Evolutionary conservation across 2,113 vertebrate genomes (phyloP).

Genomic region (Archilochus colubris): DNA sequence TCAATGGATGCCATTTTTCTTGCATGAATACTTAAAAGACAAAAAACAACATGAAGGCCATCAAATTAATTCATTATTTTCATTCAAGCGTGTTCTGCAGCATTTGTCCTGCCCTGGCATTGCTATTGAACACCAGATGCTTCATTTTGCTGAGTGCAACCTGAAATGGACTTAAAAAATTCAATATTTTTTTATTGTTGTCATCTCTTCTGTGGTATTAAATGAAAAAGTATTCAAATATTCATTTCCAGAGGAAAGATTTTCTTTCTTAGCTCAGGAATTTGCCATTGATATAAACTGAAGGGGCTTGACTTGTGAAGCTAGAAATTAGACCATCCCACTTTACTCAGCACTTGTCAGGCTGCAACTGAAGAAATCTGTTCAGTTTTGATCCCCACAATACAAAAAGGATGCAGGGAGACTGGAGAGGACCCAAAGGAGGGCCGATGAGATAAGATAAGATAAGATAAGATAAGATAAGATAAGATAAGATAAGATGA

Average conservation of each 20-base stretch:
- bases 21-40: neutral
- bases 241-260: neutral
- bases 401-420: neutral
- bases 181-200: neutral
- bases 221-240: neutral
- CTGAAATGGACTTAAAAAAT: neutral
- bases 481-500: neutral
- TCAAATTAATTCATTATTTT: neutral
- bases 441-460: neutral
- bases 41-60: neutral
- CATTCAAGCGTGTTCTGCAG: neutral
- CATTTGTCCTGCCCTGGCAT: neutral
- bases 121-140: neutral
- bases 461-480: neutral
- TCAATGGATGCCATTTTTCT: neutral
- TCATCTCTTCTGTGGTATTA: neutral
- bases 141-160: neutral
- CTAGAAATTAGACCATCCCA: neutral
- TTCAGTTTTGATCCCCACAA: neutral
- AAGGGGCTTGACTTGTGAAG: neutral
- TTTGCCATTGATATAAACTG: neutral
- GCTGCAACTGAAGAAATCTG: neutral
- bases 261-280: neutral
- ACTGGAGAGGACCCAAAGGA: neutral
- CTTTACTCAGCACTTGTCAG: neutral